These are phyloP conservation scores for Latheticus oryzae DNA, from an alignment of 2,888 invertebrate genomes.

Conservation along the genomic window DNA sequence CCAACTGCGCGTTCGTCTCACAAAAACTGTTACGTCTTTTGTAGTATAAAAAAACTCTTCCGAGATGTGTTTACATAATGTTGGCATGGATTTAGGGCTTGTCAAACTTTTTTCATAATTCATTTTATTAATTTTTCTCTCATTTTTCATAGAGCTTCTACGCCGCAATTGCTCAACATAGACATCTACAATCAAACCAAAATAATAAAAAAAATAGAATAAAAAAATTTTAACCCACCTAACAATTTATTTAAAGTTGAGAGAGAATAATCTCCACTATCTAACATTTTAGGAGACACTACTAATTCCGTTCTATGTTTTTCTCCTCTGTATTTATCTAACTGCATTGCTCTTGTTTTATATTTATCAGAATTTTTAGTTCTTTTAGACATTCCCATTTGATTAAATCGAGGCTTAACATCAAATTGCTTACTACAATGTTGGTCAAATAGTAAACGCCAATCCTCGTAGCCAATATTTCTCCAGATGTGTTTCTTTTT, in stretches of 20 bases:
- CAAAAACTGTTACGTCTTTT: background rate
- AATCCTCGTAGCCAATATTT: background rate
- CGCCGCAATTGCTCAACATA: too few species aligned
- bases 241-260: background rate
- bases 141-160: too few species aligned
- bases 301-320: too few species aligned
- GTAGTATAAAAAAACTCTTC: constrained; percentile 6
- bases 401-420: too few species aligned
- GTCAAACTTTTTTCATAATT: background rate
- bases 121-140: too few species aligned
- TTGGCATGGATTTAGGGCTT: background rate
- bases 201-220: too few species aligned
- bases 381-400: too few species aligned
- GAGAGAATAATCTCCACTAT: background rate
- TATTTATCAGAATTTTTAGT: too few species aligned
- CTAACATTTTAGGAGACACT: background rate
- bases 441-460: background rate
- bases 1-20: background rate
- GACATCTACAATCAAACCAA: too few species aligned
- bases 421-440: background rate
- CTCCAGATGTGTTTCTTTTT: constrained; percentile 5
- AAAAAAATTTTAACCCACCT: background rate
- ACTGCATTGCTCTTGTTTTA: too few species aligned
- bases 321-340: too few species aligned
- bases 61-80: constrained; percentile 2